Conservation (phyloP, 2,888 invertebrate genomes). For the Myopa tessellatipennis region DNA sequence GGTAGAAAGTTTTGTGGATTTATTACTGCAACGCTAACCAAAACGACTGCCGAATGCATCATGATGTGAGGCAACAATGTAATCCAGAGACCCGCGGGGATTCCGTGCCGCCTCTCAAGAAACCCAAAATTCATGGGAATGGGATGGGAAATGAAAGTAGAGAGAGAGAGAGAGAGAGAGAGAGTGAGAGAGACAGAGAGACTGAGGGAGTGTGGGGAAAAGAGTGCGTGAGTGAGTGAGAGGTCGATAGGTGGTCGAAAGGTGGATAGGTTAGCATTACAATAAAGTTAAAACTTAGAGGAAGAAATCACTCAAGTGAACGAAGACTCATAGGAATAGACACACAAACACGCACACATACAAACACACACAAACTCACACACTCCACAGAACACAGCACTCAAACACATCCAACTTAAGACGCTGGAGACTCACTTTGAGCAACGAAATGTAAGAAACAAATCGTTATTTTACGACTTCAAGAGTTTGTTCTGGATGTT, state of each 20-base stretch:
- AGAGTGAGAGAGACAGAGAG: background rate
- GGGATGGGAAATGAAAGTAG: too few species aligned
- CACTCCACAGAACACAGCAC: conserved; percentile 11
- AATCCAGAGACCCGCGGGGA: conserved; percentile 14
- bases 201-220: background rate
- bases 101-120: background rate
- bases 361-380: conserved; percentile 13
- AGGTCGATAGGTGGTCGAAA: background rate
- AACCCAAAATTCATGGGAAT: background rate
- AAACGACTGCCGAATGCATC: background rate
- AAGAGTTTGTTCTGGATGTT: conserved; percentile 15
- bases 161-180: background rate
- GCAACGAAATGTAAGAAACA: conserved; percentile 31
- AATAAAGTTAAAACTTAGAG: conserved; percentile 22
- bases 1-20: conserved; percentile 24
- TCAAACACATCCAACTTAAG: conserved; percentile 17
- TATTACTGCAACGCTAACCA: conserved; percentile 20
- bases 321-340: background rate
- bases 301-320: conserved; percentile 33
- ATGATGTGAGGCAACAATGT: conserved; percentile 4
- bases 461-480: conserved; percentile 38
- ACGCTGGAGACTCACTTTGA: conserved; percentile 30
- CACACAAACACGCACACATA: background rate
- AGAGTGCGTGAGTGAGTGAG: background rate
- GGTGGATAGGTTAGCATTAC: conserved; percentile 14